Evolutionary conservation across 2,797 vertebrate species (phyloP).

Genomic region (Coluber constrictor): DNA sequence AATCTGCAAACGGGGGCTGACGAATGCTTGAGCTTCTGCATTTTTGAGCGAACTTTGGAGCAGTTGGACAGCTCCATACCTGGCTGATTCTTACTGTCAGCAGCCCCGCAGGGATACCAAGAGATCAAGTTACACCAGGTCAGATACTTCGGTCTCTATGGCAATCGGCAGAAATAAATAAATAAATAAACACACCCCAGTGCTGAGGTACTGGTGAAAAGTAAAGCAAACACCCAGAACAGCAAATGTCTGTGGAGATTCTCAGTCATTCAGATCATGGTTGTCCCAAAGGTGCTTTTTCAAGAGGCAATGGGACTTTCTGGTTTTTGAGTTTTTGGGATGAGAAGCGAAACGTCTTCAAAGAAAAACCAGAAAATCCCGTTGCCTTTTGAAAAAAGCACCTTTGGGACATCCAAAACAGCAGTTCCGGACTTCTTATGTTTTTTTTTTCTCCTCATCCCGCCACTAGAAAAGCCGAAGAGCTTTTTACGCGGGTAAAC

Average conservation of each 20-base stretch:
- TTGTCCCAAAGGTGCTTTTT: neutral
- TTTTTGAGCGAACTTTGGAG: neutral
- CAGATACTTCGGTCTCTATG: neutral
- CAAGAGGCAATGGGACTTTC: too few species aligned
- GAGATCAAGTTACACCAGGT: neutral
- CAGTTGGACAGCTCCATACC: neutral
- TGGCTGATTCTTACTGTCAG: neutral
- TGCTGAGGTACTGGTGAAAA: neutral
- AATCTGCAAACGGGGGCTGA: neutral
- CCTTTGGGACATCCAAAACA: neutral
- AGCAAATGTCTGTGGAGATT: neutral
- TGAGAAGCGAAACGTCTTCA: neutral
- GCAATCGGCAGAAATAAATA: neutral
- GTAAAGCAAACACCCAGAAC: neutral
- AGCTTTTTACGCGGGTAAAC: neutral
- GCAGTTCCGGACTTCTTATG: neutral
- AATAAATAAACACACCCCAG: neutral
- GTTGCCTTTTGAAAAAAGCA: too few species aligned
- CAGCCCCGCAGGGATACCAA: neutral
- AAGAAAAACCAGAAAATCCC: neutral
- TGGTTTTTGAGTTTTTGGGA: neutral
- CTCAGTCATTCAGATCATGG: neutral
- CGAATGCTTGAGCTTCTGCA: neutral
- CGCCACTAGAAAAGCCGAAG: neutral
- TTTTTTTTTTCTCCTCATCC: accelerated